Evolutionary conservation across 2,888 invertebrate genomes (phyloP).

Genomic region (Ferdinandea cuprea): DNA sequence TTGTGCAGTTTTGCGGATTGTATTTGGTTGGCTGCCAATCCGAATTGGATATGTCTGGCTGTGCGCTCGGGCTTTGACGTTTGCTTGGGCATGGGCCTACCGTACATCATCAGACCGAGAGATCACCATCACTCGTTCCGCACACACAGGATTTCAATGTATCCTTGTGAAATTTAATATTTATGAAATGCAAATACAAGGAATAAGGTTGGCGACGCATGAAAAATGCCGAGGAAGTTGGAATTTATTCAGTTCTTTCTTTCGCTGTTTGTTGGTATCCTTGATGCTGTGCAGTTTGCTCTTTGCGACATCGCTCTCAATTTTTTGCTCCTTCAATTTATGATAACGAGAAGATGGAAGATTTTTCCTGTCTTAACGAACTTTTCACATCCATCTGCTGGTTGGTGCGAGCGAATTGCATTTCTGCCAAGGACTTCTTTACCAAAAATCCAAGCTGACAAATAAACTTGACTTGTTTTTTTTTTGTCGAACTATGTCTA

Average conservation of each 20-base stretch:
- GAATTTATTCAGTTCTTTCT: constrained; percentile 53
- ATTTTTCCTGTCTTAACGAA: constrained; percentile 59
- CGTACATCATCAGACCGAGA: too few species aligned
- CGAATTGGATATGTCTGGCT: constrained; percentile 64
- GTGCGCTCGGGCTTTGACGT: too few species aligned
- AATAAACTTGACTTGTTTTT: constrained; percentile 56
- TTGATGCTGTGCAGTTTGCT: constrained; percentile 23
- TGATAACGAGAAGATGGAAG: constrained; percentile 65
- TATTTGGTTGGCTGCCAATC: constrained; percentile 74
- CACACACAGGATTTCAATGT: constrained; percentile 62
- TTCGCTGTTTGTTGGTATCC: constrained; percentile 43
- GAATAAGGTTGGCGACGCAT: constrained; percentile 71
- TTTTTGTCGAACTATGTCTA: too few species aligned
- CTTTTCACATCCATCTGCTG: constrained; percentile 52
- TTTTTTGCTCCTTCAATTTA: constrained; percentile 57
- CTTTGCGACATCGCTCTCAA: background rate
- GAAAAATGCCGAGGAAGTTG: constrained; percentile 68
- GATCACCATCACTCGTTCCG: background rate
- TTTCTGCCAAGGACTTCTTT: constrained; percentile 35
- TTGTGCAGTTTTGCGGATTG: constrained; percentile 69
- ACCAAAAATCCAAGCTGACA: constrained; percentile 57
- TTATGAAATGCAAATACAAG: constrained; percentile 74
- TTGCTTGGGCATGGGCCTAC: too few species aligned
- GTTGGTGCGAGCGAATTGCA: constrained; percentile 36
- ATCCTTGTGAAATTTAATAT: constrained; percentile 72